phyloP scores from a whole-genome alignment of 2,797 vertebrate genomes.

The Falco concolor region DNA sequence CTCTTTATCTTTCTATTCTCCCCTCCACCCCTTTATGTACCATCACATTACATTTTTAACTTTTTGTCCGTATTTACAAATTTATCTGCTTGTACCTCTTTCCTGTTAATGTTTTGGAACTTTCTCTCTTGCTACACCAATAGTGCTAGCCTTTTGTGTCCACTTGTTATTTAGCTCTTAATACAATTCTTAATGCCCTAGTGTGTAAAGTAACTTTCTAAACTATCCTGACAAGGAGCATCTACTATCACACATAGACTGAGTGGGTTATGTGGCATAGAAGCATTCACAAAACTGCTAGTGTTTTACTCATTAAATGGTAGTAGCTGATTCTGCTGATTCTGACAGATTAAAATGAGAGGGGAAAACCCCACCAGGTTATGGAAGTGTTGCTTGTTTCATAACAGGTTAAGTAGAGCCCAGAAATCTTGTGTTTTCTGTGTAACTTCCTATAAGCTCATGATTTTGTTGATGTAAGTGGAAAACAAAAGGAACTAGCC shows the following conservation, averaged over 20 bases:
- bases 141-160: background rate
- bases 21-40: background rate
- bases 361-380: background rate
- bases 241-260: accelerated
- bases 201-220: background rate
- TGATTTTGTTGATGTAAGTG: background rate
- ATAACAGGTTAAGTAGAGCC: background rate
- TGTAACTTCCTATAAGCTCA: background rate
- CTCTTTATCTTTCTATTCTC: background rate
- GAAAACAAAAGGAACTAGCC: background rate
- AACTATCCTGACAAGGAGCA: background rate
- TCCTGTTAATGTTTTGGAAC: background rate
- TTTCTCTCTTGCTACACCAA: background rate
- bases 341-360: background rate
- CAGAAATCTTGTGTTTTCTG: background rate
- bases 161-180: background rate
- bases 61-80: background rate
- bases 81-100: background rate
- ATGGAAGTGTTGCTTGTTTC: background rate
- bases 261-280: background rate
- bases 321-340: background rate
- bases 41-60: background rate
- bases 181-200: background rate
- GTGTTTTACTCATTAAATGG: background rate
- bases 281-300: background rate